phyloP scores from a whole-genome alignment of 2,797 vertebrate genomes.

The Microchirus variegatus region DNA sequence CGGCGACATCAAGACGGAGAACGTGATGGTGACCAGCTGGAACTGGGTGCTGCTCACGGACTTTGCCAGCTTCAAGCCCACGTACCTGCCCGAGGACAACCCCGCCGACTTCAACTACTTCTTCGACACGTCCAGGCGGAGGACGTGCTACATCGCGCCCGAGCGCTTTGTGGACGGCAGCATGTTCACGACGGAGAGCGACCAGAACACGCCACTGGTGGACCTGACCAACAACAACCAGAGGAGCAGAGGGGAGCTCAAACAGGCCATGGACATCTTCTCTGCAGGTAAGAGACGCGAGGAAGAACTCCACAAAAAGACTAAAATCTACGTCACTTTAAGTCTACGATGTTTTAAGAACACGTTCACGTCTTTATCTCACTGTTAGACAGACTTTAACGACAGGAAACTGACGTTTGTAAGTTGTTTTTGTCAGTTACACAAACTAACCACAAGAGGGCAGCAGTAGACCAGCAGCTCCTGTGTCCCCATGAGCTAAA shows the following conservation, averaged over 20 bases:
- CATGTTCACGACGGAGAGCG: constrained; percentile 91
- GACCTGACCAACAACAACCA: constrained; percentile 94
- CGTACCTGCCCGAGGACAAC: constrained; percentile 96
- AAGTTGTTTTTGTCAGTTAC: too few relatives aligned
- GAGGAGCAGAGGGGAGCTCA: constrained; percentile 91
- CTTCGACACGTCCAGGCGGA: constrained; percentile 93
- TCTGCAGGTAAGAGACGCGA: constrained; percentile 88
- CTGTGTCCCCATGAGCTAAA: too few relatives aligned
- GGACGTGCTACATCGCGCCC: constrained; percentile 95
- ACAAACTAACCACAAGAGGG: too few relatives aligned
- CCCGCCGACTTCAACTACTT: constrained; percentile 99
- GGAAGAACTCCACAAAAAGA: too few relatives aligned
- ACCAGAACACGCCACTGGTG: constrained; percentile 93
- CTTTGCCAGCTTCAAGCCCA: constrained; percentile 98
- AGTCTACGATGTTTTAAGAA: too few relatives aligned
- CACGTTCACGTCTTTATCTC: too few relatives aligned
- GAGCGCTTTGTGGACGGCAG: constrained; percentile 96
- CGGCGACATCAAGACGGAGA: constrained; percentile 98
- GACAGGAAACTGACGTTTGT: too few relatives aligned
- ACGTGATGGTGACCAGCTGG: constrained; percentile 99
- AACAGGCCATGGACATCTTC: constrained; percentile 97
- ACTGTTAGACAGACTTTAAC: too few relatives aligned
- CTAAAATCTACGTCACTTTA: too few relatives aligned
- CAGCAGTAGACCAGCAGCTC: too few relatives aligned
- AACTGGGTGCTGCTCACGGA: constrained; percentile 98